Evolutionary conservation across 1,140 invertebrate species (phyloP).

Genomic region (Venustaconcha ellipsiformis): DNA sequence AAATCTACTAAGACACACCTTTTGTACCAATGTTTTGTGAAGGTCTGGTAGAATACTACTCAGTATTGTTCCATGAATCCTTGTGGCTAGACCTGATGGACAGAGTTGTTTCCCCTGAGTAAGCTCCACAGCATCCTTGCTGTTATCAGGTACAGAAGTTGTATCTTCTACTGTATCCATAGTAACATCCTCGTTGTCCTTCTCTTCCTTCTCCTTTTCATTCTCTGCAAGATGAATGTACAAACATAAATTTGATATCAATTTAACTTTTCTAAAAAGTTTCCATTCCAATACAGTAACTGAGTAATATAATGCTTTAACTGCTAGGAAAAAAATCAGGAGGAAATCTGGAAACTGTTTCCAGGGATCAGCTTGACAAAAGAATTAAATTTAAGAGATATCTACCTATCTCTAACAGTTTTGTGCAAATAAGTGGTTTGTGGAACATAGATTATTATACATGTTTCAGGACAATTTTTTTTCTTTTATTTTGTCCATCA

Average conservation of each 20-base stretch:
- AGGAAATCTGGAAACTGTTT: background rate
- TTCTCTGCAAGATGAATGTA: slow-evolving; percentile 20
- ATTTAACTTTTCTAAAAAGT: no score
- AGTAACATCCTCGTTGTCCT: slow-evolving; percentile 47
- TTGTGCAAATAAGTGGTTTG: no score
- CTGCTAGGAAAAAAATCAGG: background rate
- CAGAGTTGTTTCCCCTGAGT: slow-evolving; percentile 41
- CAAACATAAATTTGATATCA: no score
- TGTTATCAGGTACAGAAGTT: slow-evolving; percentile 46
- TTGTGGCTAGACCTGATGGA: slow-evolving; percentile 74
- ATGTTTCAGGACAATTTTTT: no score
- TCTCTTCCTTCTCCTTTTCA: slow-evolving; percentile 53
- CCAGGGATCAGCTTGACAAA: background rate
- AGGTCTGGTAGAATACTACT: slow-evolving; percentile 76
- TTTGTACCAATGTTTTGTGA: slow-evolving; percentile 76
- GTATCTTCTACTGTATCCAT: slow-evolving; percentile 34
- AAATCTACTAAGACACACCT: slow-evolving; percentile 43
- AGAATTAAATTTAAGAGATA: background rate
- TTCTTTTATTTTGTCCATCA: no score
- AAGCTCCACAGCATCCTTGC: slow-evolving; percentile 31
- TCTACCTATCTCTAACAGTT: no score
- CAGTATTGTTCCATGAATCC: slow-evolving; percentile 78
- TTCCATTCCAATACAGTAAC: no score
- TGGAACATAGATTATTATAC: no score
- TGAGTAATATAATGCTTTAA: no score